phyloP scores from a whole-genome alignment of 2,113 vertebrate genomes.

The Actenoides hombroni region DNA sequence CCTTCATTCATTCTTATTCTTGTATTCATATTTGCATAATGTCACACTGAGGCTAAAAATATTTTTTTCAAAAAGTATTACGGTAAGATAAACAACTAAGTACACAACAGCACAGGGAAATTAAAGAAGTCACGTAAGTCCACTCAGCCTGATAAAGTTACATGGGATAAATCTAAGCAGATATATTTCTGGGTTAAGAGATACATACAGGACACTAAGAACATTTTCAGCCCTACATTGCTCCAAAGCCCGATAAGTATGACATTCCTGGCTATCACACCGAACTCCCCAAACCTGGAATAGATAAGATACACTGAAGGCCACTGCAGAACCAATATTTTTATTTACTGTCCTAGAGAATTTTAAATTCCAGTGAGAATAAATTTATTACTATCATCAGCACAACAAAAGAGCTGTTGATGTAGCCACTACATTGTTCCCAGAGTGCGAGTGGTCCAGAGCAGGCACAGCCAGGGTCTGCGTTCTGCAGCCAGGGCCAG shows the following conservation, averaged over 20 bases:
- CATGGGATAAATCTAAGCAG: neutral
- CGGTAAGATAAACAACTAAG: neutral
- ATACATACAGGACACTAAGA: neutral
- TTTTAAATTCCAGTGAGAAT: neutral
- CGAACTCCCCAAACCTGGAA: neutral
- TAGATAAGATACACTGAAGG: neutral
- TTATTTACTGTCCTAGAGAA: neutral
- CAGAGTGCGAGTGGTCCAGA: neutral
- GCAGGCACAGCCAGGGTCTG: accelerated
- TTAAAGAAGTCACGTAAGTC: neutral
- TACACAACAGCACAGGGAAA: neutral
- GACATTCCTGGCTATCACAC: neutral
- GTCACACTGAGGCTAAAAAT: neutral
- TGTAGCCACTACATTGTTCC: neutral
- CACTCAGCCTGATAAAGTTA: neutral
- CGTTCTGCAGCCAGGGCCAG: neutral
- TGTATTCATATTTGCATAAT: neutral
- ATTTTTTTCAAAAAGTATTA: neutral
- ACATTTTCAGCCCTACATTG: neutral
- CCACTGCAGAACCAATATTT: neutral
- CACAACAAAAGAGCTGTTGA: neutral
- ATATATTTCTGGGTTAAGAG: neutral
- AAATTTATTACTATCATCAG: neutral
- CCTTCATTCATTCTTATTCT: neutral
- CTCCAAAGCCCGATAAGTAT: neutral